These are phyloP conservation scores for Drosophila lini DNA, from an alignment of 1,140 invertebrate species.

Conservation along the genomic window DNA sequence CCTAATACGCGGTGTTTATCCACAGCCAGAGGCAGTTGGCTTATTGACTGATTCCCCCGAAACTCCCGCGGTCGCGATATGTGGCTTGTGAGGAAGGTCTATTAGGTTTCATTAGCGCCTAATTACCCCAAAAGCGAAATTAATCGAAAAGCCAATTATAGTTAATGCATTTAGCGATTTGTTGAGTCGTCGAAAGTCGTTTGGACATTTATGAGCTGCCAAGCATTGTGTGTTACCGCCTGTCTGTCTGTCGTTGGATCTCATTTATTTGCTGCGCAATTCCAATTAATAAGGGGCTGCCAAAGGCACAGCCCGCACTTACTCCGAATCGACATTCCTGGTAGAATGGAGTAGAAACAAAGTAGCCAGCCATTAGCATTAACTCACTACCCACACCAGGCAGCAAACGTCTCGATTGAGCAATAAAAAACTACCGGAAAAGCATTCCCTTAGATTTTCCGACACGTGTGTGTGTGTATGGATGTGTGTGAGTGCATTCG, in stretches of 20 bases:
- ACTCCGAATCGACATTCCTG: slow-evolving; percentile 8
- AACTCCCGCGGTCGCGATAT: slow-evolving; percentile 41
- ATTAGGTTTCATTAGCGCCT: slow-evolving; percentile 74
- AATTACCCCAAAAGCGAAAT: slow-evolving; percentile 79
- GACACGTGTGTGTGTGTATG: slow-evolving; percentile 42
- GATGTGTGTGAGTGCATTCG: slow-evolving; percentile 41
- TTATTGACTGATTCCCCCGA: slow-evolving; percentile 60
- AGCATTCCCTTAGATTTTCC: slow-evolving; percentile 74
- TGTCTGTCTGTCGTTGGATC: neutral
- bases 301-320: neutral
- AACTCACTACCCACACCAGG: slow-evolving; percentile 8
- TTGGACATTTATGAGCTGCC: slow-evolving; percentile 48
- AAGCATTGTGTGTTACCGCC: slow-evolving; percentile 54
- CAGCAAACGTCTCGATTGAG: slow-evolving; percentile 54
- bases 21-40: slow-evolving; percentile 36
- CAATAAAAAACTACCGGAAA: slow-evolving; percentile 74
- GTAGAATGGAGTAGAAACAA: slow-evolving; percentile 30
- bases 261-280: slow-evolving; percentile 32
- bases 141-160: slow-evolving; percentile 74
- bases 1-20: slow-evolving; percentile 66
- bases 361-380: slow-evolving; percentile 44
- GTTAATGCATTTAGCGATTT: slow-evolving; percentile 68
- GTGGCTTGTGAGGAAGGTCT: slow-evolving; percentile 45
- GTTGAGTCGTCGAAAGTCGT: slow-evolving; percentile 22
- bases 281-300: slow-evolving; percentile 37